Conservation (phyloP, 1,140 invertebrate genomes). For the Pteromalus puparum region DNA sequence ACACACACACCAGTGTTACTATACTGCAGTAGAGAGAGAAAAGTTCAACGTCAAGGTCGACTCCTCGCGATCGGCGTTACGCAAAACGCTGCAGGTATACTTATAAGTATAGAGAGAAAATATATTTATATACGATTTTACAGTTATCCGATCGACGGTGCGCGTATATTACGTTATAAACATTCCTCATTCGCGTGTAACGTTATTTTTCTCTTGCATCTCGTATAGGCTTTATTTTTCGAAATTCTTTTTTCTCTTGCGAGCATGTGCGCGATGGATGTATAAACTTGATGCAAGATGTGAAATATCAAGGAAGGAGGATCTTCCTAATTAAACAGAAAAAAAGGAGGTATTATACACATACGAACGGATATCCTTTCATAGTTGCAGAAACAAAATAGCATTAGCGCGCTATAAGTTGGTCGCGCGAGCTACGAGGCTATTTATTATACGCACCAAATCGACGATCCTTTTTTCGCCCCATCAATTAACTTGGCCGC, state of each 20-base stretch:
- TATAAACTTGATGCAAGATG: not conserved
- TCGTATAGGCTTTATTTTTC: not conserved
- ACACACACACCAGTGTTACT: too few species aligned
- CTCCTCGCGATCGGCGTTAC: slow-evolving; percentile 18
- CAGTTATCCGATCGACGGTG: not conserved
- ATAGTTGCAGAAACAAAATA: slow-evolving; percentile 13
- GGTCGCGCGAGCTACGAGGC: not conserved
- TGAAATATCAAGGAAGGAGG: not conserved
- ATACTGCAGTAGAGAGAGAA: not conserved
- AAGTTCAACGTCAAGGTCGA: slow-evolving; percentile 43
- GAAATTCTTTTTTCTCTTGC: not conserved
- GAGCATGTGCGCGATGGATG: not conserved
- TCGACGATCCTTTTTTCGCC: not conserved
- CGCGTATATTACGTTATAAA: not conserved
- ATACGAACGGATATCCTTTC: not conserved
- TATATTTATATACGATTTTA: not conserved
- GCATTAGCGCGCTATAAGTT: not conserved
- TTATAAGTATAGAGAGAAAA: not conserved
- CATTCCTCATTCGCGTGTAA: not conserved
- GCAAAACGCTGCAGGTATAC: not conserved
- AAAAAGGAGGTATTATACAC: not conserved
- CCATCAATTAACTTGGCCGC: slow-evolving; percentile 7
- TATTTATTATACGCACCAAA: not conserved
- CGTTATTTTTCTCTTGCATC: not conserved
- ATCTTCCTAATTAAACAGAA: not conserved